These are phyloP conservation scores for Megalops atlanticus DNA, from an alignment of 2,113 vertebrate species.

Conservation along the genomic window DNA sequence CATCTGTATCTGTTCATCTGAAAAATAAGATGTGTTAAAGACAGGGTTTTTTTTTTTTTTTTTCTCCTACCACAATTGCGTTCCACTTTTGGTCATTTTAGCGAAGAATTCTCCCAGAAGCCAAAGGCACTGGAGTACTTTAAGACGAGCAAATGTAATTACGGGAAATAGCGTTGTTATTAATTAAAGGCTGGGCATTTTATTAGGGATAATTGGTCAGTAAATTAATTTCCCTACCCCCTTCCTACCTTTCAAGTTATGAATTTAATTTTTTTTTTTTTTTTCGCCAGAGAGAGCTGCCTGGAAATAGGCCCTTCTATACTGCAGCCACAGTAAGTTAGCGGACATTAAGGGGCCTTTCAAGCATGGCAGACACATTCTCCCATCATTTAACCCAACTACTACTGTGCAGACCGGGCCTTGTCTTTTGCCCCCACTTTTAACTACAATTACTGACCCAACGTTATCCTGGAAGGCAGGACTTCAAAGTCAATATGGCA, in stretches of 20 bases:
- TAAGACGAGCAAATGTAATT: slow-evolving; percentile 34
- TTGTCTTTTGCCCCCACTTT: not conserved
- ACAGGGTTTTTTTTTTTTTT: slow-evolving; percentile 19
- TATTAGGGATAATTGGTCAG: slow-evolving; percentile 41
- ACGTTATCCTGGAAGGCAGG: not conserved
- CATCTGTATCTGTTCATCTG: not conserved
- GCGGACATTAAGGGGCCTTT: not conserved
- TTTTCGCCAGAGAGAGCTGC: slow-evolving; percentile 23
- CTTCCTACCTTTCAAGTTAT: slow-evolving; percentile 33
- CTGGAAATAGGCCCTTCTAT: not conserved
- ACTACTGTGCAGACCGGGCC: not conserved
- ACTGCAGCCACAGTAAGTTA: not conserved
- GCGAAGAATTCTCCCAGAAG: slow-evolving; percentile 29
- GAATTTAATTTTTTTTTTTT: slow-evolving; percentile 23
- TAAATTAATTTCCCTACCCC: slow-evolving; percentile 35
- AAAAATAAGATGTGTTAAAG: not conserved
- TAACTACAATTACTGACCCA: not conserved
- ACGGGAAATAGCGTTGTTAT: slow-evolving; percentile 34
- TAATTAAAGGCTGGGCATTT: slow-evolving; percentile 35
- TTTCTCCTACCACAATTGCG: not conserved
- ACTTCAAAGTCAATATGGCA: no score
- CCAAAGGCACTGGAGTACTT: slow-evolving; percentile 29
- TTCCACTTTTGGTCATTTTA: slow-evolving; percentile 24
- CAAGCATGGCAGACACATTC: not conserved
- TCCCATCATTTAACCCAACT: no score